Evolutionary conservation across 2,113 vertebrate genomes (phyloP).

Genomic region (Arizona elegans): DNA sequence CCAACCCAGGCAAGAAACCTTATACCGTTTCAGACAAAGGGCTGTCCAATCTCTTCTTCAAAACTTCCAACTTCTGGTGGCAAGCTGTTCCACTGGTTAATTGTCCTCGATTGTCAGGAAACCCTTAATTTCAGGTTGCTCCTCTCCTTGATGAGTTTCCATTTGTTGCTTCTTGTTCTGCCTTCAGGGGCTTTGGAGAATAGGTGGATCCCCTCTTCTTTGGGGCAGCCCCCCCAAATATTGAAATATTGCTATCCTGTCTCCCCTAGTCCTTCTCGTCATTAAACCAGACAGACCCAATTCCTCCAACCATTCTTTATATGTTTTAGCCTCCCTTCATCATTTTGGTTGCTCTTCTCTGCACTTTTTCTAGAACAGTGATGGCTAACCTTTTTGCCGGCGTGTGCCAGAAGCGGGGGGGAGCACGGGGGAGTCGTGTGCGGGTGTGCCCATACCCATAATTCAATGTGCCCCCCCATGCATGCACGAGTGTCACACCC

Average conservation of each 20-base stretch:
- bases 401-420: no score
- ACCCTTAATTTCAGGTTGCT: background rate
- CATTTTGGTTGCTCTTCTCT: background rate
- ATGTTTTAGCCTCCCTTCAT: background rate
- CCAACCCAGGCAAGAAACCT: no score
- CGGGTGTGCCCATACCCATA: no score
- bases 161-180: background rate
- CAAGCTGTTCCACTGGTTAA: background rate
- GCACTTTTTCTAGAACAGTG: background rate
- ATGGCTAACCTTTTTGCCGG: no score
- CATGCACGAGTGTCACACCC: no score
- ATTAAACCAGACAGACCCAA: background rate
- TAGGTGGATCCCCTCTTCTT: background rate
- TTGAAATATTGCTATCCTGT: background rate
- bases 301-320: rapidly evolving
- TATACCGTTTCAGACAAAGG: background rate
- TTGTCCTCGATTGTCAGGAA: background rate
- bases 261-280: background rate
- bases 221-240: background rate
- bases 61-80: background rate
- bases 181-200: background rate
- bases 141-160: no score
- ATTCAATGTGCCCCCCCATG: no score
- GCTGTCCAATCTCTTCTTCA: no score
- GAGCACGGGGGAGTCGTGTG: no score